Base-by-base conservation (phyloP, 2,113 vertebrate species). In the Callipepla squamata region DNA sequence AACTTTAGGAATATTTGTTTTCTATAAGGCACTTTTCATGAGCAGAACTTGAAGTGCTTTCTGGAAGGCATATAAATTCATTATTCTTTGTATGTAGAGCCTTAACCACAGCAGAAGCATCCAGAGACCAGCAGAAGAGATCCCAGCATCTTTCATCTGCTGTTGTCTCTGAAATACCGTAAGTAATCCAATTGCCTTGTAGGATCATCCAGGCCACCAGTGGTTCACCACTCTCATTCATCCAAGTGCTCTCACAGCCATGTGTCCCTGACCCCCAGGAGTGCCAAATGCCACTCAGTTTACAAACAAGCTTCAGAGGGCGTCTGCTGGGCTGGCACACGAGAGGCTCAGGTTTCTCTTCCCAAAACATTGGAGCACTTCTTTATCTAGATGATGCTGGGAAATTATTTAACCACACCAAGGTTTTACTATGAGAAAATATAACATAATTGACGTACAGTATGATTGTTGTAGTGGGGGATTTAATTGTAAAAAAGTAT, bases 221-320 rank as follows among this genome's bases (percentile, higher is more conserved):
- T 59, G 45, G 61, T 8, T 90, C 68, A 55, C 19, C 23, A 42
- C 51, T 78, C 59, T 77, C 80, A 85, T 80, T 84, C 87, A 87
- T 90, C 83, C 63, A 44, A 76, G 68, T 47, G 16, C 28, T 32
- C 51, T 74, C 55, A 55, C 26, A 42, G 68, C 25, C 4, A 40
- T 1, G 0, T 67, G 32, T 74, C 73, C 65, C 85, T 78, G 93
- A 88, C 80, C 73, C 90, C 80, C 76, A 75, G 44, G 59, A 75
- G 42, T 88, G 51, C 82, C 59, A 10, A 8, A 23, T 2, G 1
- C 32, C 3, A 0, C 57, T 65, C 51, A 18, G 40, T 61, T 93
- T 90, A 86, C 90, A 93, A 80, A 78, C 80, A 92, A 59, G 34
- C 50, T 92, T 55, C 47, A 36, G 65, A 69, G 82, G 51, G 73